Base-by-base conservation (phyloP, 2,113 vertebrate species). In the Egretta garzetta region DNA sequence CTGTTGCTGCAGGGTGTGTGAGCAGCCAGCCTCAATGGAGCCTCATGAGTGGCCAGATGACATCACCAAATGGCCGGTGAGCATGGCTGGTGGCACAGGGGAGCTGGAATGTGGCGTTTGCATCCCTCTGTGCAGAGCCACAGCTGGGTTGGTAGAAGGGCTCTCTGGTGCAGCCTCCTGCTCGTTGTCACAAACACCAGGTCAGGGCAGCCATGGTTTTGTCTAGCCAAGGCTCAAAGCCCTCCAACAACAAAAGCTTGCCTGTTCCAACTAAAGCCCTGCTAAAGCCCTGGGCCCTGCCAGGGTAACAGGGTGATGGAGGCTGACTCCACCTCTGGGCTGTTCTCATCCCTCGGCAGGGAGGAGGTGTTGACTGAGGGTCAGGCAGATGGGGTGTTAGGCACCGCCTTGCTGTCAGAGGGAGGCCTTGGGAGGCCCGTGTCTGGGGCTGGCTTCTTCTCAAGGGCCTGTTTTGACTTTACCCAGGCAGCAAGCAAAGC, bases 1-100 rank as follows among this genome's bases (percentile, higher is more conserved):
- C 41, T 73, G n/a, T 96, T 81, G 59, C 33, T 53, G 49, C 97
- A 99, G 99, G 98, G 99, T 99, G 41, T 99, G 99, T 97, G 98
- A 99, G 49, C 99, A 99, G 96, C 99, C 99, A 12, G 99, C 99
- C 67, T 99, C 99, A 0, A 99, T 98, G 86, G 97, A 99, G 26
- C 99, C 99, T 2, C 99, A 99, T 1, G 99, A 99, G 91, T 99
- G 99, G 99, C 99, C 99, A 2, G 99, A 99, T 95, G 99, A 99
- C 97, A 99, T 99, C 98, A 99, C 99, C 96, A 99, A 99, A 90
- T 99, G 99, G 99, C 99, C 99, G 52, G 99, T 99, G 97, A 98
- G 99, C 97, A 45, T 47, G 1, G 1, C 41, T 2, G 3, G 32
- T 12, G 52, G 22, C 45, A n/a, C 43, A 10, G 37, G 55, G n/a